Evolutionary conservation across 2,113 vertebrate genomes (phyloP), one percentile per base, ranked within the genome.

Genomic region (Notechis scutatus): DNA sequence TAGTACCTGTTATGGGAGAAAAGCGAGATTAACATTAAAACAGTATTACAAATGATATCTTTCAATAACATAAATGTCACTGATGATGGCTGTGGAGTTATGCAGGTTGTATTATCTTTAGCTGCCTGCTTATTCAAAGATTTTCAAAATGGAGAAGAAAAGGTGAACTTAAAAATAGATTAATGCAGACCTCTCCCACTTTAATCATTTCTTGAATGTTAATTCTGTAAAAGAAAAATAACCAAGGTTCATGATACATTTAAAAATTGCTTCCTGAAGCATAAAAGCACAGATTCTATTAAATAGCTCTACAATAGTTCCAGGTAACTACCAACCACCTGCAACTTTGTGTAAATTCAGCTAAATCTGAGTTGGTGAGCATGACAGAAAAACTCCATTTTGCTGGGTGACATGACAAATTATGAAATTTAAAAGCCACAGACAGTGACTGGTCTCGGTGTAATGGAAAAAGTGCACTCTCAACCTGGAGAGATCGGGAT

Each of bases 391-490:
- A 95, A 94, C 34, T 96, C 94, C 93, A 96, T 95, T 96, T 95
- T 93, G 0, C 45, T 42, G 94, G n/a, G 1, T 97, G 97, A 96
- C 97, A 96, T 42, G 96, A 91, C 94, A 96, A 96, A 97, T 95
- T 42, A 96, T 88, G 94, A 93, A 85, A 97, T 96, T 95, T 94
- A 94, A 95, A 96, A 95, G 88, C 93, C 95, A 95, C 85, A 90
- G 91, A 5, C 85, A 45, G 91, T 56, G 91, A 92, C 34, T 88
- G 93, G 94, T 92, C 90, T 96, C 90, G 0, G 0, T 2, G 61
- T 95, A 96, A 96, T 47, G 47, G 87, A 86, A 96, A 96, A 87
- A 95, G 95, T 93, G 93, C 91, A 93, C 93, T 93, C 88, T 64
- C 47, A 61, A 90, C 87, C 56, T 56, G 90, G 59, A 50, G 90